Evolutionary conservation across 1,140 invertebrate species (phyloP).

Genomic region (Lasioglossum albipes): DNA sequence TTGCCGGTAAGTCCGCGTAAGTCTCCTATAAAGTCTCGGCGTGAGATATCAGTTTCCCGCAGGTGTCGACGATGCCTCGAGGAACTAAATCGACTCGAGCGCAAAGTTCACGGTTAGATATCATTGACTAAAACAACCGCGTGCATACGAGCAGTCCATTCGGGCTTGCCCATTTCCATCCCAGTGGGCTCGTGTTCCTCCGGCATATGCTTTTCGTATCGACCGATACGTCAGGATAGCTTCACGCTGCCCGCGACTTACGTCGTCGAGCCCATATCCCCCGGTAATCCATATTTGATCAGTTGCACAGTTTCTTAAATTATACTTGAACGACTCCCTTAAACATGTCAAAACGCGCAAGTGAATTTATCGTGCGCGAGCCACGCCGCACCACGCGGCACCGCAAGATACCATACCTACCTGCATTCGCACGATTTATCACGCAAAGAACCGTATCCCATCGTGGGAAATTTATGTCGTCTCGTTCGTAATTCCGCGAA

Average conservation of each 20-base stretch:
- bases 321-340: background rate
- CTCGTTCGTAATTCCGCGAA: background rate
- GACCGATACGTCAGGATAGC: constrained; percentile 3
- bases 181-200: background rate
- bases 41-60: constrained; percentile 38
- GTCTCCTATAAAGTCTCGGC: constrained; percentile 35
- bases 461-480: background rate
- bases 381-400: no score
- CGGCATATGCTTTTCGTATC: constrained; percentile 18
- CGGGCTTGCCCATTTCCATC: background rate
- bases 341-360: background rate
- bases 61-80: constrained; percentile 24
- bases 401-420: background rate
- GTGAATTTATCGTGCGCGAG: constrained; percentile 1
- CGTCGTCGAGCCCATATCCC: background rate
- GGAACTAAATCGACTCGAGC: constrained; percentile 26
- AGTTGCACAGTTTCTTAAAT: constrained; percentile 6
- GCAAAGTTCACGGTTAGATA: constrained; percentile 32
- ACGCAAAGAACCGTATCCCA: background rate
- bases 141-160: constrained; percentile 10
- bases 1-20: constrained; percentile 30
- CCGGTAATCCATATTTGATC: constrained; percentile 26
- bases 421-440: background rate
- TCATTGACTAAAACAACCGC: constrained; percentile 23
- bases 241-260: background rate